phyloP scores from a whole-genome alignment of 2,113 vertebrate species.

The Anarrhichthys ocellatus region DNA sequence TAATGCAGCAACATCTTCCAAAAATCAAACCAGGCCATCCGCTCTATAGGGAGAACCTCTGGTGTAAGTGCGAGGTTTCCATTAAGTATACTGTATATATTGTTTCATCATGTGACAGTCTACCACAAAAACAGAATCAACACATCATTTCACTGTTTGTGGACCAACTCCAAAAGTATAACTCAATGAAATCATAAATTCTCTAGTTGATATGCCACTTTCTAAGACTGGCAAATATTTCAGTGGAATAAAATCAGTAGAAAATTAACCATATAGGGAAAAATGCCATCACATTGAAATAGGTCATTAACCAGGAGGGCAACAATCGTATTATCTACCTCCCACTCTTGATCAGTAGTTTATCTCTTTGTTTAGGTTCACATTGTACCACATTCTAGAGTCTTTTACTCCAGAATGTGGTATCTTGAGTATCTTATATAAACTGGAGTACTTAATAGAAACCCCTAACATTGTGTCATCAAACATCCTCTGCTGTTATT shows the following conservation, averaged over 20 bases:
- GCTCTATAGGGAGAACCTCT: slow-evolving; percentile 28
- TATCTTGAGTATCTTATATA: neutral
- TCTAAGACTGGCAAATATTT: neutral
- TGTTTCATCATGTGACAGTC: slow-evolving; percentile 24
- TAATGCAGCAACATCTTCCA: slow-evolving; percentile 51
- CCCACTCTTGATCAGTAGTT: neutral
- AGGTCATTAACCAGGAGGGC: neutral
- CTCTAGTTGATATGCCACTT: neutral
- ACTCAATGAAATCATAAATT: neutral
- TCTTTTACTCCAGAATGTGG: no score
- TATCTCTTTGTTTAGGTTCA: neutral
- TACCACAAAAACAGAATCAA: slow-evolving; percentile 1
- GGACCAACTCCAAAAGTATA: no score
- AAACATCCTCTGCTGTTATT: slow-evolving; percentile 25
- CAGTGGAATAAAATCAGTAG: neutral
- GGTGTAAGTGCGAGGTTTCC: slow-evolving; percentile 22
- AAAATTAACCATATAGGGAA: neutral
- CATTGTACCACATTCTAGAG: neutral
- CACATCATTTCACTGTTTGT: no score
- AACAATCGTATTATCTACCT: neutral
- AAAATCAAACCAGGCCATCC: slow-evolving; percentile 54
- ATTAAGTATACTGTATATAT: slow-evolving; percentile 5
- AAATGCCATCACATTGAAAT: neutral
- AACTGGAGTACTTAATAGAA: neutral
- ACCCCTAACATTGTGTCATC: neutral